These are phyloP conservation scores for Rhipidura dahli DNA, from an alignment of 2,113 vertebrate species.

Conservation along the genomic window DNA sequence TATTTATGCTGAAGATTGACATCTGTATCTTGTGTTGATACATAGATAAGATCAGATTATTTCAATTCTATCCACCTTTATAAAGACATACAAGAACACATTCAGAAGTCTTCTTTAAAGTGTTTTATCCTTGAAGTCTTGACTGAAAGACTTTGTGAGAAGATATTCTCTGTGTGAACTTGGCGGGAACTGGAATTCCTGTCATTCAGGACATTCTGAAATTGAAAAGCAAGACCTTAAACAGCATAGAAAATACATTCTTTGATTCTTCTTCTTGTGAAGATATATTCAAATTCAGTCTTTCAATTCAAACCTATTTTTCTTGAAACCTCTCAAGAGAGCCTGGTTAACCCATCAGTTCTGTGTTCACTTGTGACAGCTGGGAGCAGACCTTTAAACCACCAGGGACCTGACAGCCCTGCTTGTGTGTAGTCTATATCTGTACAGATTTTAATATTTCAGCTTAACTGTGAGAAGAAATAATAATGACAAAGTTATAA, in stretches of 20 bases:
- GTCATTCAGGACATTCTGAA: neutral
- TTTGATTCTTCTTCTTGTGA: neutral
- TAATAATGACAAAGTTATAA: neutral
- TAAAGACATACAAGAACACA: neutral
- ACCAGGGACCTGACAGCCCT: neutral
- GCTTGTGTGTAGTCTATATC: neutral
- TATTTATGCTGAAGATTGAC: neutral
- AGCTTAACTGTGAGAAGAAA: neutral
- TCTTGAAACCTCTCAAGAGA: neutral
- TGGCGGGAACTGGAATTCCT: neutral
- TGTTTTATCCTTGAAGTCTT: neutral
- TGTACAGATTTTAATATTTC: neutral
- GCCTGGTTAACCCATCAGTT: neutral
- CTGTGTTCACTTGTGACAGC: neutral
- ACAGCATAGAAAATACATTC: neutral
- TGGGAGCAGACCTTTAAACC: neutral
- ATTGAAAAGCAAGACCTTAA: neutral
- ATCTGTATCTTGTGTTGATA: neutral
- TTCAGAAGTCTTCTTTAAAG: neutral
- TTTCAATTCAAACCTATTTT: neutral
- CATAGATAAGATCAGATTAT: neutral
- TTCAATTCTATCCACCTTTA: neutral
- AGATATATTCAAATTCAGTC: neutral
- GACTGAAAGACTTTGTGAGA: neutral
- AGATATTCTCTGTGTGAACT: neutral